Evolutionary conservation across 2,113 vertebrate genomes (phyloP).

Genomic region (Scartelaos histophorus): DNA sequence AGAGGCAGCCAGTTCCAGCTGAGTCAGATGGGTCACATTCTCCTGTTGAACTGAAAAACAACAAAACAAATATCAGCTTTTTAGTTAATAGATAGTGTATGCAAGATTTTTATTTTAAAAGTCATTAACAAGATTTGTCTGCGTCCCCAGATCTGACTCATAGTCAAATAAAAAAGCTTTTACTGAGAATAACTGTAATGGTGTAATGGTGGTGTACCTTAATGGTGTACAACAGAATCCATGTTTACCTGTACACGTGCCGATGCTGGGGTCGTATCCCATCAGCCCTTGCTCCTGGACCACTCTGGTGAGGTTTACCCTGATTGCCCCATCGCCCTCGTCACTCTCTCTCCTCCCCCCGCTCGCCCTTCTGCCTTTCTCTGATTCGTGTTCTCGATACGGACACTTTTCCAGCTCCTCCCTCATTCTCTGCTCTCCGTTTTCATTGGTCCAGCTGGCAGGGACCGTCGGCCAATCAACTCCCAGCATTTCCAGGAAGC

Average conservation of each 20-base stretch:
- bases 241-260: conserved; percentile 53
- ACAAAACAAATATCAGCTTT: background rate
- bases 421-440: conserved; percentile 69
- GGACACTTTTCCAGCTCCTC: conserved; percentile 63
- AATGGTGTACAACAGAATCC: no score
- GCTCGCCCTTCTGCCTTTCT: conserved; percentile 45
- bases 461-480: conserved; percentile 80
- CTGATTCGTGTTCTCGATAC: conserved; percentile 64
- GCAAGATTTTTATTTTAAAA: no score
- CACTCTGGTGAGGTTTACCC: conserved; percentile 79
- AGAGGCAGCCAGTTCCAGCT: conserved; percentile 79
- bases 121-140: no score
- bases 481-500: conserved; percentile 78
- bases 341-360: conserved; percentile 55
- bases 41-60: conserved; percentile 83
- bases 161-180: no score
- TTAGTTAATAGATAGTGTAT: background rate
- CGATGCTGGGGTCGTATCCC: conserved; percentile 87
- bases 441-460: conserved; percentile 38
- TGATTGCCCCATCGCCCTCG: conserved; percentile 56
- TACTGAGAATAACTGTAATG: no score
- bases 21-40: conserved; percentile 79
- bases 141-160: no score
- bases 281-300: conserved; percentile 75
- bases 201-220: no score